Evolutionary conservation across 2,797 vertebrate genomes (phyloP).

Genomic region (Tokudaia tokunoshimensis): DNA sequence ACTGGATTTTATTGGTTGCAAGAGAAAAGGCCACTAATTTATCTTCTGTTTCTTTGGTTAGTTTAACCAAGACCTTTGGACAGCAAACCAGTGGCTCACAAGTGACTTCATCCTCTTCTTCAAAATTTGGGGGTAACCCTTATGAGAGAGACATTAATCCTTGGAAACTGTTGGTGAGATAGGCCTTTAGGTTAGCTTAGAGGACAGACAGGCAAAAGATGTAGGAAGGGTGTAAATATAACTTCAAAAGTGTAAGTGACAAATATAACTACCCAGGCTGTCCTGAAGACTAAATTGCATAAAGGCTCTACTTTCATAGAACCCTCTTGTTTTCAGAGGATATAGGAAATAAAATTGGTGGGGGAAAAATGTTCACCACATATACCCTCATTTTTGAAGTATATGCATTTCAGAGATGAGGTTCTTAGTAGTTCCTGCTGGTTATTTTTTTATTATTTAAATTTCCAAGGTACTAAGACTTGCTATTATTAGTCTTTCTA

Average conservation of each 20-base stretch:
- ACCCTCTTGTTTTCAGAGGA: constrained; percentile 12
- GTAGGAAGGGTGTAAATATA: constrained; percentile 28
- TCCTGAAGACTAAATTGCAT: not conserved
- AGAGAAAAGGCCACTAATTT: constrained; percentile 39
- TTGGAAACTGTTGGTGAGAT: constrained; percentile 31
- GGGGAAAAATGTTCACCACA: not conserved
- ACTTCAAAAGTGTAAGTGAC: constrained; percentile 40
- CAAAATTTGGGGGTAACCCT: not conserved
- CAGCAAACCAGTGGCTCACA: constrained; percentile 43
- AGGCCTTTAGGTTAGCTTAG: constrained; percentile 6
- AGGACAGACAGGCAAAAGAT: constrained; percentile 4
- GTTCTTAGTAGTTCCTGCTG: not conserved
- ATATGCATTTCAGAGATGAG: constrained; percentile 21
- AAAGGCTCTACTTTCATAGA: constrained; percentile 22
- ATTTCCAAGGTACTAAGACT: not conserved
- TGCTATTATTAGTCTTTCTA: constrained; percentile 14
- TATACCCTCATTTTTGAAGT: not conserved
- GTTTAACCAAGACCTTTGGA: constrained; percentile 50
- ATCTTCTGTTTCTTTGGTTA: constrained; percentile 52
- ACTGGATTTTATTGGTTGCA: constrained; percentile 33
- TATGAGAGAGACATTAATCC: constrained; percentile 30
- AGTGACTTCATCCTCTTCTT: constrained; percentile 47
- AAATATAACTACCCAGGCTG: not conserved
- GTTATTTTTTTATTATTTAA: not conserved
- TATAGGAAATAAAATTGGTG: not conserved